Base-by-base conservation (phyloP, 2,888 invertebrate species). In the Drosophila affinis region DNA sequence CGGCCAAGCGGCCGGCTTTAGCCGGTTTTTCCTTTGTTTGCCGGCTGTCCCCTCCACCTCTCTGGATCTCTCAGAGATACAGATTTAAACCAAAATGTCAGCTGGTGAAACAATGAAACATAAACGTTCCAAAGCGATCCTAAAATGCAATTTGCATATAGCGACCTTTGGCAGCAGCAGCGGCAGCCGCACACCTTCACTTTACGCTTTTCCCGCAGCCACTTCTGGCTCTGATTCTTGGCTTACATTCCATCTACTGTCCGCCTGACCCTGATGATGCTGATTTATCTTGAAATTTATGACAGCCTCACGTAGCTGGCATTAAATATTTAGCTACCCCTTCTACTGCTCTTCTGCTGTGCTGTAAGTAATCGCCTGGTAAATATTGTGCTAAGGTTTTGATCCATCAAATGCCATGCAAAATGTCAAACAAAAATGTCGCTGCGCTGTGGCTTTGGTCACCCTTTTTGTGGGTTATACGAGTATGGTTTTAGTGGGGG, bases 81-180 rank as follows among this genome's bases (percentile, higher is more conserved):
- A 39, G 39, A 39, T 39, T 39, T 7, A 46, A 46, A 34, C 65
- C 55, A 60, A 77, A 79, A 80, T 78, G 69, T 72, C 73, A 79
- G 67, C 57, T 62, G 48, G 39, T 62, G 18, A 57, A 6, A 65
- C 65, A 71, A 75, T 74, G 55, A 62, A 59, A 59, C 49, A 70
- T 51, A 48, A 67, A 45, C 24, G 62, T 47, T 69, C 71, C 18
- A 18, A 18, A 18, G 1, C 78, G 62, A 53, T 69, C 71, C 78
- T 57, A 72, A 76, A 63, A 51, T 18, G 60, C 65, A 56, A 86
- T 83, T 83, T 83, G 81, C 82, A 83, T 83, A 76, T 34, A 57
- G 10, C 77, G 79, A 83, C 82, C 82, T 83, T 83, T 83, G 77
- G 62, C 48, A 14, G 32, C 27, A 0, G 27, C 27, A 32, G 5